Evolutionary conservation across 30 jellyfish, hydroid and myxozoan genomes (phyloP).

Genomic region (Turritopsis dohrnii): DNA sequence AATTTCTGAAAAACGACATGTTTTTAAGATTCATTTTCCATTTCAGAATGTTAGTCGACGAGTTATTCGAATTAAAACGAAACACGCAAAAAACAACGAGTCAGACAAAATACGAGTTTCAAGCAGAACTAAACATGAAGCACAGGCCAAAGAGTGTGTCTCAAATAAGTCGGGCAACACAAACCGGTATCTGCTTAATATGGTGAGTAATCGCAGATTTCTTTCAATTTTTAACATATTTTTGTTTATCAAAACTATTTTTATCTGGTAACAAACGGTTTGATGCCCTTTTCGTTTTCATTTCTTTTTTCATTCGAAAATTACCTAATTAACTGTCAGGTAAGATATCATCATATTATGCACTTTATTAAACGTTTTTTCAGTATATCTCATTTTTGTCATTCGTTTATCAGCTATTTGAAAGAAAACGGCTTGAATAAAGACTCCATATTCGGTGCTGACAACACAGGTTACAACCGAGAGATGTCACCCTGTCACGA

Average conservation of each 20-base stretch:
- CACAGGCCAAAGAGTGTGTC: neutral
- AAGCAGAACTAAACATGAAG: neutral
- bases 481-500: neutral
- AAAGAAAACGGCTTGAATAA: neutral
- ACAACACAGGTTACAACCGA: neutral
- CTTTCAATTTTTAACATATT: too few species aligned
- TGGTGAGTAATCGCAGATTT: conserved; percentile 2
- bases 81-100: neutral
- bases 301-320: too few species aligned
- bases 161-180: conserved; percentile 7
- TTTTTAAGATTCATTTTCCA: neutral
- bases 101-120: neutral
- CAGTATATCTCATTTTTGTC: too few species aligned
- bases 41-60: conserved; percentile 15
- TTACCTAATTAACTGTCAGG: too few species aligned
- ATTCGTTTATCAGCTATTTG: neutral
- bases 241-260: too few species aligned
- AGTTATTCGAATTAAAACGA: neutral
- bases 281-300: too few species aligned
- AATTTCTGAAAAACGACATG: too few species aligned
- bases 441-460: neutral
- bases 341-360: too few species aligned
- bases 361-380: too few species aligned
- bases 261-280: too few species aligned
- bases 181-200: conserved; percentile 2